Evolutionary conservation across 1,140 invertebrate species (phyloP), one percentile per base, ranked within the genome.

Genomic region (Drosophila murphyi): DNA sequence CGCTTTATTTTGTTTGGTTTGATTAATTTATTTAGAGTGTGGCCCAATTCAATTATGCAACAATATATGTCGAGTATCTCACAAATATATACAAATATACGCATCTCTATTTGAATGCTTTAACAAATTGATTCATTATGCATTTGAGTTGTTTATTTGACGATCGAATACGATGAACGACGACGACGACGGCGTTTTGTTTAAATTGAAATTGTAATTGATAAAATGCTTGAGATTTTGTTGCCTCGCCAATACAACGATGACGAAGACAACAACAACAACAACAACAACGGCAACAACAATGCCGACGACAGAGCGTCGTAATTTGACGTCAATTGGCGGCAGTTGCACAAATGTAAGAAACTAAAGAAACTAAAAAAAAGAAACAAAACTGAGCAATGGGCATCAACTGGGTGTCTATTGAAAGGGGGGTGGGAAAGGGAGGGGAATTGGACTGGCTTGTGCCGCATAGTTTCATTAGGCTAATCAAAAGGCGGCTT

Each of bases 121-220:
- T 70, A 54, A 54, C 62, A 73, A 89, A 89, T 87, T 85, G 85
- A 80, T 85, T 78, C 55, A 56, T 56, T 51, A 59, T 73, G 45
- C 64, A 73, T 64, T 60, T 73, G 61, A 74, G 64, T 69, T 69
- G 64, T 74, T 73, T 63, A 71, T 61, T 60, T 65, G 72, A 54
- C 70, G 80, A 80, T 77, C 78, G 52, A 72, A 74, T 68, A 76
- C 74, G 83, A 83, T 77, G 77, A 76, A 74, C 47, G 54, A 69
- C 41, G 54, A 71, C 52, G 51, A 64, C 39, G 54, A 64, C 47
- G 43, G 72, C 64, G 65, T 47, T 64, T 79, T 76, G 78, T 81
- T 83, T 89, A 85, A 88, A 88, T 88, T 88, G 85, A 88, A 88
- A 85, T 89, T 89, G 85, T 88, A 88, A 88, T 88, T 88, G 85